Conservation (phyloP, 2,113 vertebrate genomes). For the Melanotaenia duboulayi region DNA sequence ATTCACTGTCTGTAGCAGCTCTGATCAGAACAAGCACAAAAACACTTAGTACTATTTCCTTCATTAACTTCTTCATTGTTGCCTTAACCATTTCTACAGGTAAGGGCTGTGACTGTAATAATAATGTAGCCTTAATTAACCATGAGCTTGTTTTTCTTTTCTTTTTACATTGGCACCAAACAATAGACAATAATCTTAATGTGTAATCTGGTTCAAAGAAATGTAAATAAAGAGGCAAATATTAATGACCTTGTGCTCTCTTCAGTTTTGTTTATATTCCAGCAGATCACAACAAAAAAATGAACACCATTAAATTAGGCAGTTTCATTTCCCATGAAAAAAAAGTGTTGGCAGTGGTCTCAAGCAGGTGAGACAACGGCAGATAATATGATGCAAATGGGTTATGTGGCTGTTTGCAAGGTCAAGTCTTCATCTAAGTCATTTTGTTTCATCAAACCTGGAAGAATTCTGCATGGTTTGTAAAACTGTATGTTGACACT, state of each 20-base stretch:
- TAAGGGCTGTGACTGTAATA: too few relatives aligned
- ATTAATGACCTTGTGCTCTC: not conserved
- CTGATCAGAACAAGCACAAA: not conserved
- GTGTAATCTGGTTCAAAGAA: not conserved
- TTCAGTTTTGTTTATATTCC: not conserved
- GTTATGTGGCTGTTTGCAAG: not conserved
- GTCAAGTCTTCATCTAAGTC: not conserved
- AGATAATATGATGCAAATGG: not conserved
- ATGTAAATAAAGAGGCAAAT: not conserved
- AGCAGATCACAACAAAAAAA: not conserved
- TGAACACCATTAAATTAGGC: not conserved
- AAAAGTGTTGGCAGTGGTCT: not conserved
- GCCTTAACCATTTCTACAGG: too few relatives aligned
- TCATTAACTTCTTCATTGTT: not conserved
- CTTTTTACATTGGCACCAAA: not conserved
- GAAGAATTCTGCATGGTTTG: not conserved
- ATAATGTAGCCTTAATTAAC: too few relatives aligned
- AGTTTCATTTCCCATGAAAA: too few relatives aligned
- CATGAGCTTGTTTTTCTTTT: not conserved
- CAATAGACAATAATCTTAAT: not conserved
- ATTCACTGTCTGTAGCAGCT: not conserved
- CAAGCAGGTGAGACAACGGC: not conserved
- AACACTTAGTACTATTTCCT: not conserved
- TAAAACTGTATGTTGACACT: not conserved
- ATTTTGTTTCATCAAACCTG: not conserved